Percentiles rank a stretch among this genome's conserved stretches.
phyloP scores from a whole-genome alignment of 2,888 invertebrate genomes.

The Dioctria linearis region DNA sequence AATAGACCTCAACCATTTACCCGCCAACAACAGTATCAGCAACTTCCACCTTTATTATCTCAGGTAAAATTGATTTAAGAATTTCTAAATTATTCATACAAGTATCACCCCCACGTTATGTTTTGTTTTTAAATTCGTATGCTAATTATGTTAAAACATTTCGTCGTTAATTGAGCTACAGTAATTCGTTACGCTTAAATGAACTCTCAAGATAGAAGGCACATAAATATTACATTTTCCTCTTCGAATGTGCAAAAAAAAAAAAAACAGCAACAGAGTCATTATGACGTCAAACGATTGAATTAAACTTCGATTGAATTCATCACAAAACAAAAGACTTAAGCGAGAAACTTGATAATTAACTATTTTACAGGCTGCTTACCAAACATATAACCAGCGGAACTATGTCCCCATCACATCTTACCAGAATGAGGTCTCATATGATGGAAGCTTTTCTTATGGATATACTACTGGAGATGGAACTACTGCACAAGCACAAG shows the following conservation, averaged over 20 bases:
- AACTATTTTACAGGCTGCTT: conserved; percentile 62
- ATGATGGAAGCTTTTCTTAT: conserved; percentile 70
- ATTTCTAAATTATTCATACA: background rate
- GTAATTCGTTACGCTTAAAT: conserved; percentile 31
- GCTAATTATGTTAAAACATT: background rate
- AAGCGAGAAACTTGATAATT: conserved; percentile 55
- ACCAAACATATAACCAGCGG: conserved; percentile 64
- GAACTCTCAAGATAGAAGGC: conserved; percentile 1
- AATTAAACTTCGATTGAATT: background rate
- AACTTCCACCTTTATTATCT: conserved; percentile 62
- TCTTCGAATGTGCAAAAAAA: background rate
- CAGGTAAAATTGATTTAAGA: conserved; percentile 59
- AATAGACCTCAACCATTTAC: conserved; percentile 61
- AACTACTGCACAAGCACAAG: conserved; percentile 84
- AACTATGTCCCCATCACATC: conserved; percentile 71
- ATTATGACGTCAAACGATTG: conserved; percentile 33
- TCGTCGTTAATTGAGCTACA: background rate
- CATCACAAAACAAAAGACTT: conserved; percentile 58
- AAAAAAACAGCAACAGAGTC: background rate
- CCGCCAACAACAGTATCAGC: conserved; percentile 59
- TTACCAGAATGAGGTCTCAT: conserved; percentile 70
- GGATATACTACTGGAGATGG: conserved; percentile 85
- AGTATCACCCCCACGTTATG: background rate
- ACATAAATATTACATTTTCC: conserved; percentile 12
- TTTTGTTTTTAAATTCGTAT: background rate